phyloP scores from a whole-genome alignment of 2,113 vertebrate genomes.

The Laterallus jamaicensis region DNA sequence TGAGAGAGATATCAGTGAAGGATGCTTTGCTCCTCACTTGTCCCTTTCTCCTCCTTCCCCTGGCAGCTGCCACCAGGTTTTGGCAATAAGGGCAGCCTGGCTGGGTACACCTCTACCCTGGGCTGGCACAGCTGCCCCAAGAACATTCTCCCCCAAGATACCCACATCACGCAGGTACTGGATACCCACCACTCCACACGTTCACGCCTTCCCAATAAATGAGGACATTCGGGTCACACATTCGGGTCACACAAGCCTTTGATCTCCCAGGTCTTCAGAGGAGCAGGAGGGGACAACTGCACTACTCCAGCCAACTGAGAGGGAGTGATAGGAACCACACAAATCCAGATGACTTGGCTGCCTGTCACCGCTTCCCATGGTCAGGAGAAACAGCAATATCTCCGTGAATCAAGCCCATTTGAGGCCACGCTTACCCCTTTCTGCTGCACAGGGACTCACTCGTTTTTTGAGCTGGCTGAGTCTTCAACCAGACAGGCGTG shows the following conservation, averaged over 20 bases:
- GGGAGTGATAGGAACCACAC: fast-evolving
- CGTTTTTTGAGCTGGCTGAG: fast-evolving
- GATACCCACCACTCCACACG: neutral
- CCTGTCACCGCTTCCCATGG: neutral
- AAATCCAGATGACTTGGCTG: neutral
- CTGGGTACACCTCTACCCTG: neutral
- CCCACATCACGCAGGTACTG: neutral
- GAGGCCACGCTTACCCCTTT: neutral
- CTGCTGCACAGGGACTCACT: neutral
- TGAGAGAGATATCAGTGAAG: neutral
- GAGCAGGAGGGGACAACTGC: neutral
- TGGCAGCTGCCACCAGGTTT: neutral
- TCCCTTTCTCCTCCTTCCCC: neutral
- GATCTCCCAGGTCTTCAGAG: neutral
- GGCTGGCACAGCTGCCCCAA: fast-evolving
- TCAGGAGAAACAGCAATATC: neutral
- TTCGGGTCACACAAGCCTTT: fast-evolving
- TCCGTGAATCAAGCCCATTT: neutral
- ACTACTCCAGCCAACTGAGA: neutral
- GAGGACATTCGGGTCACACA: neutral
- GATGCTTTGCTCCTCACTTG: neutral
- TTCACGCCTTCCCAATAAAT: neutral
- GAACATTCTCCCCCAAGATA: fast-evolving
- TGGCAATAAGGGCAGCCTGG: neutral
- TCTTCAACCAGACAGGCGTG: neutral